phyloP scores from a whole-genome alignment of 2,113 vertebrate genomes.

The Ascaphus truei region DNA sequence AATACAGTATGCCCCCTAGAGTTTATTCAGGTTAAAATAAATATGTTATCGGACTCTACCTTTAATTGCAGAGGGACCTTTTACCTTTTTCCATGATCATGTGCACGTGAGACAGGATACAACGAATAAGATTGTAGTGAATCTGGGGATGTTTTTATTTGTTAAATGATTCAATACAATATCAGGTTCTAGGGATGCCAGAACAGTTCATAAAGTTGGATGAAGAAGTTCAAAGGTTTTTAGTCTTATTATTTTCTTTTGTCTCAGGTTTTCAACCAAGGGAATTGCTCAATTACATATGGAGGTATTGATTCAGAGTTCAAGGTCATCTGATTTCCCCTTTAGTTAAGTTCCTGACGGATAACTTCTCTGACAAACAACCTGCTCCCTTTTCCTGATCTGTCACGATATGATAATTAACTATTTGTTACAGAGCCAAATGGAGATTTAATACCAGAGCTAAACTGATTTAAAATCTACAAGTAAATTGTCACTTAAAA shows the following conservation, averaged over 20 bases:
- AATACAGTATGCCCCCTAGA: too few relatives aligned
- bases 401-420: background rate
- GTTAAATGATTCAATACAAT: too few relatives aligned
- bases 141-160: too few relatives aligned
- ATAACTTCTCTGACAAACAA: background rate
- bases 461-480: background rate
- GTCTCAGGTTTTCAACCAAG: background rate
- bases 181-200: too few relatives aligned
- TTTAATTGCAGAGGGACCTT: too few relatives aligned
- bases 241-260: background rate
- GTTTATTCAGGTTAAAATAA: too few relatives aligned
- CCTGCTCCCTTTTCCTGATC: background rate
- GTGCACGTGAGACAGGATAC: too few relatives aligned
- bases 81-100: too few relatives aligned
- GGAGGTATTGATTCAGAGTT: background rate
- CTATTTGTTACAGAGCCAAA: background rate
- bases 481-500: background rate
- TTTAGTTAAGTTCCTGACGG: background rate
- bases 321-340: background rate
- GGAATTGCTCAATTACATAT: background rate
- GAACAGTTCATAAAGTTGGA: background rate
- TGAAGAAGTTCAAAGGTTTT: background rate
- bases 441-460: background rate
- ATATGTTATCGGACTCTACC: too few relatives aligned
- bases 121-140: too few relatives aligned